Conservation (phyloP, 1,140 invertebrate species). For the Sycophaga agraensis region DNA sequence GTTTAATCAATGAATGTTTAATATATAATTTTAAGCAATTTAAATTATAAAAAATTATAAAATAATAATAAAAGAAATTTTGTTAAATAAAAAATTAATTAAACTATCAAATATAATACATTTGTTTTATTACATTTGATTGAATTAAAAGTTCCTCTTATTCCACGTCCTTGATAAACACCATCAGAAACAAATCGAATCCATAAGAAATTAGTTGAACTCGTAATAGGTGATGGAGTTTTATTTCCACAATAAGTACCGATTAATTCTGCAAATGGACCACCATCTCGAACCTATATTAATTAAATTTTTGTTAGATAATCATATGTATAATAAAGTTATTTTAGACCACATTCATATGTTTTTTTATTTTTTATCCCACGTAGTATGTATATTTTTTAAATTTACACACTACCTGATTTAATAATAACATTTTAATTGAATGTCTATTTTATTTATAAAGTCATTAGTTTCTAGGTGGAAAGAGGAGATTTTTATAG, state of each 20-base stretch:
- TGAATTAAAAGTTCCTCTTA: constrained; percentile 59
- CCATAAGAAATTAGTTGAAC: constrained; percentile 62
- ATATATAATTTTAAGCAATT: no score
- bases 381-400: constrained; percentile 3
- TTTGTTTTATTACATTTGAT: constrained; percentile 57
- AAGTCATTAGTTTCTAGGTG: background rate
- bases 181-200: constrained; percentile 67
- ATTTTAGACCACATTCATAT: no score
- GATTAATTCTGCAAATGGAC: constrained; percentile 63
- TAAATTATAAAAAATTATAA: no score
- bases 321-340: no score
- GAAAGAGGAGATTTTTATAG: background rate
- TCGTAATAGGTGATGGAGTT: constrained; percentile 58
- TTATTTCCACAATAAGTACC: constrained; percentile 67
- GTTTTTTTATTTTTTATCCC: background rate
- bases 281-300: constrained; percentile 66
- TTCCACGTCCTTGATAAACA: constrained; percentile 61
- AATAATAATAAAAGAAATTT: no score
- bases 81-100: no score
- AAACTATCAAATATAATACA: no score
- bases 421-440: constrained; percentile 12
- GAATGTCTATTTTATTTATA: background rate
- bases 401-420: background rate
- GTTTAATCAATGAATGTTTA: no score
- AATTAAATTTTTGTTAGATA: no score